Conservation (phyloP, 2,888 invertebrate species). For the Drosophila falleni region DNA sequence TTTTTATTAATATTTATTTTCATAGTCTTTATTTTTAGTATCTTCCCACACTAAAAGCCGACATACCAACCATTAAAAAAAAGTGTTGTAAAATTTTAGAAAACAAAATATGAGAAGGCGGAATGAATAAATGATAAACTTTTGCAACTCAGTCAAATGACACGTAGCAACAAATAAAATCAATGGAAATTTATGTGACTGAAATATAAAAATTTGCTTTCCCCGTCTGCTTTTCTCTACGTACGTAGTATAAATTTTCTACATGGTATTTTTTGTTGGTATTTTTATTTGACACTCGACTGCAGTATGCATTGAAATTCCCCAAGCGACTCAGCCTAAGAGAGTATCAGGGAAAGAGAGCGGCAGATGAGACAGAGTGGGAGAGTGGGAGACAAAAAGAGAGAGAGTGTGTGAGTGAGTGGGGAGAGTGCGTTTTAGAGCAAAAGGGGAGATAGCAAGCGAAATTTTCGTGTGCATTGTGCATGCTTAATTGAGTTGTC, state of each 20-base stretch:
- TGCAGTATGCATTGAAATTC: conserved; percentile 69
- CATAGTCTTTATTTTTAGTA: background rate
- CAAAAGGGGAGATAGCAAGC: conserved; percentile 33
- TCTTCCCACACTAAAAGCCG: background rate
- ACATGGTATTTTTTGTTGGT: conserved; percentile 17
- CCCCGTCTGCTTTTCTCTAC: conserved; percentile 22
- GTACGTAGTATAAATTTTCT: conserved; percentile 15
- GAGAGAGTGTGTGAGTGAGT: background rate
- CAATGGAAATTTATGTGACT: conserved; percentile 74
- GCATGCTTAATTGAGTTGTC: conserved; percentile 78
- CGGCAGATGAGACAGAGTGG: background rate
- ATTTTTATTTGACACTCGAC: conserved; percentile 52
- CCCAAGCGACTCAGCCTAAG: conserved; percentile 23
- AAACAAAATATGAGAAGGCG: background rate
- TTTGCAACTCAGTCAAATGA: conserved; percentile 34
- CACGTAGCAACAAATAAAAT: conserved; percentile 64
- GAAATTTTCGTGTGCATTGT: conserved; percentile 78
- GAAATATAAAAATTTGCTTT: conserved; percentile 63
- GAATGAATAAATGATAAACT: conserved; percentile 8
- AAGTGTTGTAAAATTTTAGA: conserved; percentile 5
- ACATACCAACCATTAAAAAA: background rate
- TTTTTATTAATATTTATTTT: background rate
- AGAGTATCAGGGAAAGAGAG: background rate
- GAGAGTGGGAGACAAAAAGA: background rate
- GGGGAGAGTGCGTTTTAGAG: background rate